phyloP scores from a whole-genome alignment of 2,113 vertebrate genomes.

The Scopus umbretta region DNA sequence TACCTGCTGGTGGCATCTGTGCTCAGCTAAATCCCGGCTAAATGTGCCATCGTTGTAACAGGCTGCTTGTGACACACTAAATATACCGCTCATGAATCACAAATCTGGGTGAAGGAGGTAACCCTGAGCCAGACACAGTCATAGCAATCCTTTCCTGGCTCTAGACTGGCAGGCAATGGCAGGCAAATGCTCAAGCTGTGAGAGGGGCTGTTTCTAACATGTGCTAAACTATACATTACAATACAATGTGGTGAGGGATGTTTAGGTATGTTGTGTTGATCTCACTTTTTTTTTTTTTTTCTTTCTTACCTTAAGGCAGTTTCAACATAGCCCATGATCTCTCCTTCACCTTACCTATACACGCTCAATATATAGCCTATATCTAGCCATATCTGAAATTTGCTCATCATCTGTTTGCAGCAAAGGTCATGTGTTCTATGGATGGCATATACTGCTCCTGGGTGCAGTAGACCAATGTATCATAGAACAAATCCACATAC shows the following conservation, averaged over 20 bases:
- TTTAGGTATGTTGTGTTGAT: neutral
- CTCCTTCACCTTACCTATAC: neutral
- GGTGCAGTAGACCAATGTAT: neutral
- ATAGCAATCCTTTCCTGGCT: neutral
- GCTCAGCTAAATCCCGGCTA: neutral
- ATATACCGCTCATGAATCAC: accelerated
- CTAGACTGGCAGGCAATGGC: neutral
- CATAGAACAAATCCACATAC: neutral
- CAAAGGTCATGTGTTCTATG: neutral
- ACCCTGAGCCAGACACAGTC: too few relatives aligned
- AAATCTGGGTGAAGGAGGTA: neutral
- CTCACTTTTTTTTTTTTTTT: neutral
- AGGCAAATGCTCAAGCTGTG: neutral
- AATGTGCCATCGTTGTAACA: too few relatives aligned
- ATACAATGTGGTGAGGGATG: neutral
- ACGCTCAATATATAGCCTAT: neutral
- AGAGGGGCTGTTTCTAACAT: neutral
- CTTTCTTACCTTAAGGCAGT: neutral
- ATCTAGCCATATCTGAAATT: neutral
- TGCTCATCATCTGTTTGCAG: neutral
- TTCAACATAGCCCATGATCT: neutral
- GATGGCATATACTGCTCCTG: neutral
- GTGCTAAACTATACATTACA: accelerated
- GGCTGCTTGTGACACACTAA: neutral
- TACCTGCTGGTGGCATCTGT: neutral